A percentile compares a stretch with the other conserved stretches of the same genome.
Evolutionary conservation across 2,797 vertebrate species (phyloP).

Genomic region (Pitangus sulphuratus): DNA sequence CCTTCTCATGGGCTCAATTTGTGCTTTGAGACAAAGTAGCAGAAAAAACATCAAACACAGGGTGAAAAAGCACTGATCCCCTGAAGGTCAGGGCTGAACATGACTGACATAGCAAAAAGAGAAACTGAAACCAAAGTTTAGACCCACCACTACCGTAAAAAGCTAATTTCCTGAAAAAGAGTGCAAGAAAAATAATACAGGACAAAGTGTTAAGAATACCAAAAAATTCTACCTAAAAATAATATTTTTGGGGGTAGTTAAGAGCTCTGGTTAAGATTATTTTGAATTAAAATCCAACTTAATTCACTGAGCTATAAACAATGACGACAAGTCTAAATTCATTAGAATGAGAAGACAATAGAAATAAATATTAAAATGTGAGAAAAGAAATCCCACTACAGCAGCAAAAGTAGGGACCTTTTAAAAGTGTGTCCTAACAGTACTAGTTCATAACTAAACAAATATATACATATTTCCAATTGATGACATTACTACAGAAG

Average conservation of each 20-base stretch:
- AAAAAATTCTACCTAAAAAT: background rate
- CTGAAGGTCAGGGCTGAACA: background rate
- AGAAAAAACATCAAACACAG: background rate
- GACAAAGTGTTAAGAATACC: background rate
- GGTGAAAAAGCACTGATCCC: fast-evolving
- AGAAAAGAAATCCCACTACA: background rate
- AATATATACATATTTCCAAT: background rate
- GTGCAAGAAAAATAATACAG: background rate
- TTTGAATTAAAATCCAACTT: background rate
- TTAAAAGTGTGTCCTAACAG: background rate
- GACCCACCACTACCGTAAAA: background rate
- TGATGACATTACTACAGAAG: background rate
- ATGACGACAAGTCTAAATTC: background rate
- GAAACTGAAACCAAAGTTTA: background rate
- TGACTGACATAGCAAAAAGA: background rate
- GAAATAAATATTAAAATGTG: background rate
- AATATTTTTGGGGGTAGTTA: background rate
- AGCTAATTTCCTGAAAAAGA: background rate
- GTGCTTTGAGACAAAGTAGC: background rate
- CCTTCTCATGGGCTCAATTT: fast-evolving
- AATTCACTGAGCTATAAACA: background rate
- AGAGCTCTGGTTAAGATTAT: background rate
- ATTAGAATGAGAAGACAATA: background rate
- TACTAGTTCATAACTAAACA: background rate
- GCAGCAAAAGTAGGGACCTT: background rate